These are phyloP conservation scores for Struthio camelus DNA, from an alignment of 2,113 vertebrate species.

Conservation along the genomic window DNA sequence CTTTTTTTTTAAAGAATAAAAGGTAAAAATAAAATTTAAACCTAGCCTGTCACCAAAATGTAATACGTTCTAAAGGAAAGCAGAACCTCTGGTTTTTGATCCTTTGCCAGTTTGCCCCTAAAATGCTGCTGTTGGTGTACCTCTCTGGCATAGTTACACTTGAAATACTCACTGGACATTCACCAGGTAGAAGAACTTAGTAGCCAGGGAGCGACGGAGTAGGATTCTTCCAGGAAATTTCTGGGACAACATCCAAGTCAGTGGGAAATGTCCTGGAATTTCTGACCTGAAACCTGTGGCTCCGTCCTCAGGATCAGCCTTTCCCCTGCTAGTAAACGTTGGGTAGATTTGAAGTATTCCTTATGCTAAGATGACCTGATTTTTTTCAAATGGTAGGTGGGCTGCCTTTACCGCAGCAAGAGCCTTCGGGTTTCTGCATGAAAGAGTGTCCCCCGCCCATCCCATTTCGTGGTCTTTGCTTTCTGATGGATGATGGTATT, in stretches of 20 bases:
- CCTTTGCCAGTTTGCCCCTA: not conserved
- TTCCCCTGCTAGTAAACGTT: not conserved
- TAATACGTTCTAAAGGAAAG: not conserved
- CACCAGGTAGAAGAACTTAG: not conserved
- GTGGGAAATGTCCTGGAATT: not conserved
- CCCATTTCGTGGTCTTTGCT: not conserved
- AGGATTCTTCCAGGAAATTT: not conserved
- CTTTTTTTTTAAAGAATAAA: not conserved
- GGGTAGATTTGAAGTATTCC: not conserved
- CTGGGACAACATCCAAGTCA: not conserved
- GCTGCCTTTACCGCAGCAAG: not conserved
- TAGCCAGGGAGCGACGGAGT: not conserved
- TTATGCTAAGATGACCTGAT: accelerated
- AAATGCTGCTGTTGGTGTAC: not conserved
- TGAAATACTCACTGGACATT: not conserved
- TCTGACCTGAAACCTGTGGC: not conserved
- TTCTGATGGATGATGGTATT: not conserved
- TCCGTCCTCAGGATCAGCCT: not conserved
- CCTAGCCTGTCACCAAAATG: not conserved
- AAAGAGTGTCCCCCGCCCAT: not conserved
- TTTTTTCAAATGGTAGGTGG: not conserved
- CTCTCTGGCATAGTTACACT: not conserved
- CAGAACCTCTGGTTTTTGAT: not conserved
- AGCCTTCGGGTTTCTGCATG: not conserved
- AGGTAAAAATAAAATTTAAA: not conserved